phyloP scores from a whole-genome alignment of 2,113 vertebrate species.

The Leptocoma aspasia region DNA sequence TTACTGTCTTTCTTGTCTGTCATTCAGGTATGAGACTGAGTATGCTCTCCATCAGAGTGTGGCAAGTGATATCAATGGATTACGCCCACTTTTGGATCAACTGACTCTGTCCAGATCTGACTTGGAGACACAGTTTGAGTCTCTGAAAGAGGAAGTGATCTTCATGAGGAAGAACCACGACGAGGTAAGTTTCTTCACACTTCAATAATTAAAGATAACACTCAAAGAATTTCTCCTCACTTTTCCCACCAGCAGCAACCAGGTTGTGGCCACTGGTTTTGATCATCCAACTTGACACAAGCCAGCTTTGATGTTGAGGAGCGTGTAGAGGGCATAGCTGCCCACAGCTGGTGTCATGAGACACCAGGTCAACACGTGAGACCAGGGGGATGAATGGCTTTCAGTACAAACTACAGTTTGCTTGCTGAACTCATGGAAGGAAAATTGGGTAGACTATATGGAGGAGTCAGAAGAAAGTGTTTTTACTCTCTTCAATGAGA shows the following conservation, averaged over 20 bases:
- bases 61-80: conserved; percentile 70
- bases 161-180: conserved; percentile 91
- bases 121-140: conserved; percentile 77
- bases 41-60: conserved; percentile 67
- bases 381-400: background rate
- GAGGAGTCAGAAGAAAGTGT: background rate
- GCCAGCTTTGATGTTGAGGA: background rate
- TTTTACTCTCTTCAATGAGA: background rate
- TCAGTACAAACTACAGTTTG: background rate
- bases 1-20: background rate
- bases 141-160: conserved; percentile 89
- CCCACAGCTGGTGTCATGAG: background rate
- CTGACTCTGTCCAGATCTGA: conserved; percentile 73
- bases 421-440: background rate
- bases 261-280: background rate
- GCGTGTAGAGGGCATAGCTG: background rate
- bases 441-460: background rate
- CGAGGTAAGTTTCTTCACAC: conserved; percentile 73
- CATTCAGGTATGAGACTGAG: conserved; percentile 68
- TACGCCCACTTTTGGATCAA: conserved; percentile 73
- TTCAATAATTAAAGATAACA: background rate
- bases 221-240: background rate
- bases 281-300: background rate
- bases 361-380: background rate
- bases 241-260: background rate